Percentiles rank a stretch among this genome's conserved stretches.
Evolutionary conservation across 2,888 invertebrate genomes (phyloP).

Genomic region (Sialis fuliginosa): DNA sequence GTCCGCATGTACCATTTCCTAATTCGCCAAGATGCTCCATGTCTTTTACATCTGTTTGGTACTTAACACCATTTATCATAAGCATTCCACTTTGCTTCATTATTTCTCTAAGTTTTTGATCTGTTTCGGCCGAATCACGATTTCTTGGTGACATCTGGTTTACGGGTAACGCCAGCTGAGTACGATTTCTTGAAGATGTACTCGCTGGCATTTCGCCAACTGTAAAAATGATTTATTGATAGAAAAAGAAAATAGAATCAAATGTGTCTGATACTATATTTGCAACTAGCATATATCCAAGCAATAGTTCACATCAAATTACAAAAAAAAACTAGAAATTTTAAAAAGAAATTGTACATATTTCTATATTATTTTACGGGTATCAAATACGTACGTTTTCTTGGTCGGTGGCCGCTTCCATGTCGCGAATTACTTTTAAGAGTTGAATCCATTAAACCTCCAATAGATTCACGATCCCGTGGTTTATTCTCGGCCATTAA

Average conservation of each 20-base stretch:
- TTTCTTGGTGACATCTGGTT: conserved; percentile 35
- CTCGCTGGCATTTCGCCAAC: conserved; percentile 18
- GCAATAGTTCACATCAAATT: neutral
- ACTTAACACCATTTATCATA: conserved; percentile 61
- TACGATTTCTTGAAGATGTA: conserved; percentile 30
- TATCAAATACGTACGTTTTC: conserved; percentile 5
- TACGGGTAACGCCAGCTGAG: conserved; percentile 37
- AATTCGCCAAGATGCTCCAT: conserved; percentile 74
- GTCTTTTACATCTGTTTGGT: conserved; percentile 66
- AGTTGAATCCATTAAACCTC: conserved; percentile 23
- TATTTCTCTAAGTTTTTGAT: conserved; percentile 76
- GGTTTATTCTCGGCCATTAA: conserved; percentile 41
- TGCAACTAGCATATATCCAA: neutral
- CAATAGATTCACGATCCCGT: conserved; percentile 21
- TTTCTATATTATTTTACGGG: neutral
- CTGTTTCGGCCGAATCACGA: conserved; percentile 43
- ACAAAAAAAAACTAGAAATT: neutral
- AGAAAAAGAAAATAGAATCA: neutral
- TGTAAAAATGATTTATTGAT: conserved; percentile 6
- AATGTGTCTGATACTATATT: neutral
- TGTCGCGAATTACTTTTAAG: conserved; percentile 24
- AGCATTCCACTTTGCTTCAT: conserved; percentile 85
- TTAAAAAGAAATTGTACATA: neutral
- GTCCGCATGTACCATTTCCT: conserved; percentile 92
- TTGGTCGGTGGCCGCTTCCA: conserved; percentile 23